A percentile compares a stretch with the other conserved stretches of the same genome.
Evolutionary conservation across 2,113 vertebrate genomes (phyloP).

Genomic region (Podilymbus podiceps): DNA sequence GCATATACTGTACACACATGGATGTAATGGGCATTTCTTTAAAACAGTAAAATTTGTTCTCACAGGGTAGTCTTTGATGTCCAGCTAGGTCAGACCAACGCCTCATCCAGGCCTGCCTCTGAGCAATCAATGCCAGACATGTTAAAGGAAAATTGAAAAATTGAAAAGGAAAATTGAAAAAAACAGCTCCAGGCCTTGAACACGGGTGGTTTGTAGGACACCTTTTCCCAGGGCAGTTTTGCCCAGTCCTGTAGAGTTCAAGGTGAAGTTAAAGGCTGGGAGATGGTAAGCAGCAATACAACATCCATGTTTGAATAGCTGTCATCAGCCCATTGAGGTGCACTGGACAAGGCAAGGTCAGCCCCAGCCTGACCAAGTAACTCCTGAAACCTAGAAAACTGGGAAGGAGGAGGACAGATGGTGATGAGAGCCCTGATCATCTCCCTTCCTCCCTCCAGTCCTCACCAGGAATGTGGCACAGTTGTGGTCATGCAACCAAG

Average conservation of each 20-base stretch:
- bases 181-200: not conserved
- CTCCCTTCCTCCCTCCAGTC: not conserved
- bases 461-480: not conserved
- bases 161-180: not conserved
- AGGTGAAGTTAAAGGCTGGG: not conserved
- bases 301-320: rapidly evolving
- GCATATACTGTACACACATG: rapidly evolving
- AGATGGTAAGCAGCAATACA: not conserved
- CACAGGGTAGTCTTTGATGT: not conserved
- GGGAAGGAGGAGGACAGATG: not conserved
- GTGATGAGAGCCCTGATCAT: not conserved
- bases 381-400: not conserved
- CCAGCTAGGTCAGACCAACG: not conserved
- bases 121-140: not conserved
- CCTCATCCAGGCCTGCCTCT: not conserved
- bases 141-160: not conserved
- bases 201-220: rapidly evolving
- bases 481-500: not conserved
- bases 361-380: not conserved
- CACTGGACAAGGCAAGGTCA: rapidly evolving
- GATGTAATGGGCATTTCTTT: not conserved
- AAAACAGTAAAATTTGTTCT: rapidly evolving
- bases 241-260: not conserved
- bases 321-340: not conserved
- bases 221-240: not conserved